These are phyloP conservation scores for Aspidiotus destructor DNA, from an alignment of 2,888 invertebrate species.

Conservation along the genomic window DNA sequence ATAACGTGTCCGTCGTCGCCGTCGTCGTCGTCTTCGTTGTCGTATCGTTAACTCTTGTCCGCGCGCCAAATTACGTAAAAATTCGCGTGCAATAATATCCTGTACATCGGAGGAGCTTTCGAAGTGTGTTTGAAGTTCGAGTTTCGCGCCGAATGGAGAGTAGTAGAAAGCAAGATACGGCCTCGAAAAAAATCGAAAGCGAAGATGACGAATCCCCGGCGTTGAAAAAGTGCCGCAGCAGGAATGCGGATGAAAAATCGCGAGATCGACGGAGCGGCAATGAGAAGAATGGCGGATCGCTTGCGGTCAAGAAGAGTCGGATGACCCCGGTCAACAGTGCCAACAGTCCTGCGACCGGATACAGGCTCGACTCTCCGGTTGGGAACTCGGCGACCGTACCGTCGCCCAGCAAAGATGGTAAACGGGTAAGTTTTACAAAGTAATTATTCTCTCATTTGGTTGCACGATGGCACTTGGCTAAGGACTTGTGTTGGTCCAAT, in stretches of 20 bases:
- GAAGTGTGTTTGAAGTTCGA: not conserved
- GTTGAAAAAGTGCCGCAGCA: constrained; percentile 39
- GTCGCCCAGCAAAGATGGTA: constrained; percentile 10
- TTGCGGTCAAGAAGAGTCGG: not conserved
- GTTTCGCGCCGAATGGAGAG: not conserved
- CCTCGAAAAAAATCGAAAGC: not conserved
- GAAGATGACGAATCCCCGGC: constrained; percentile 36
- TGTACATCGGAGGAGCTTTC: too few species aligned
- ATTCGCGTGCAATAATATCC: not conserved
- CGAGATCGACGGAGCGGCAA: constrained; percentile 29
- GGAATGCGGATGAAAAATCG: constrained; percentile 35
- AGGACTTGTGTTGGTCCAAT: too few species aligned
- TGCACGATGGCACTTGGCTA: too few species aligned
- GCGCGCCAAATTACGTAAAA: not conserved
- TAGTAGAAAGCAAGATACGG: not conserved
- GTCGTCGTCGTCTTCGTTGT: not conserved
- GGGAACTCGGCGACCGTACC: not conserved
- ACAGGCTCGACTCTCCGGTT: not conserved
- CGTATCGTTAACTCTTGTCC: not conserved
- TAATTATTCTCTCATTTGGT: too few species aligned
- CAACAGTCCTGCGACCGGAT: not conserved
- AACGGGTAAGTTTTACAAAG: constrained; percentile 1
- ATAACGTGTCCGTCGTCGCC: constrained; percentile 23
- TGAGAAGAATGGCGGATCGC: not conserved
- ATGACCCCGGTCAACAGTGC: not conserved